Conservation (phyloP, 2,888 invertebrate genomes). For the Dugesia japonica region DNA sequence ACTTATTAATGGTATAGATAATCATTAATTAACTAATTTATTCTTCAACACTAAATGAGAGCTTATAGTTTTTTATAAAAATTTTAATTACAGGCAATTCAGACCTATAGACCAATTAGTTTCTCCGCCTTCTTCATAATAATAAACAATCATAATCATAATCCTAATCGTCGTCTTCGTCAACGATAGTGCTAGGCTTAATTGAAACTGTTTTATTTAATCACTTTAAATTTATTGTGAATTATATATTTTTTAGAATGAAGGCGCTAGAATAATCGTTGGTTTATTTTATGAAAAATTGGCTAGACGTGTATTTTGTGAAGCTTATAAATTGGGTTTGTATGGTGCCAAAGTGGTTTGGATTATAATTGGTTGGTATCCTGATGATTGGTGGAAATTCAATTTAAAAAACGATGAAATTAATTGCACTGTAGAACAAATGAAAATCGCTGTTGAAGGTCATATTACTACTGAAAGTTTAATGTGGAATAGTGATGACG, state of each 20-base stretch:
- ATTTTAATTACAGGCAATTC: too few species aligned
- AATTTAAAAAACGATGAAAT: conserved; percentile 60
- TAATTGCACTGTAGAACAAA: conserved; percentile 76
- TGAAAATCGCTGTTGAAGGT: conserved; percentile 82
- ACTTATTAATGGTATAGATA: too few species aligned
- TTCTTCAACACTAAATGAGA: too few species aligned
- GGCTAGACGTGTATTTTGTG: conserved; percentile 82
- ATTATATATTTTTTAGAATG: background rate
- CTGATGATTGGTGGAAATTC: conserved; percentile 91
- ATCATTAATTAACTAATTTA: too few species aligned
- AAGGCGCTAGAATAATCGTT: conserved; percentile 85
- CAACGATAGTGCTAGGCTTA: too few species aligned
- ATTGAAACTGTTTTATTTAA: too few species aligned
- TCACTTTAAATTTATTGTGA: too few species aligned
- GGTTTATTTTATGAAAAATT: conserved; percentile 95
- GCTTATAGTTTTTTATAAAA: too few species aligned
- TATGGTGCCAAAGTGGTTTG: conserved; percentile 91
- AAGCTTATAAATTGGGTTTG: conserved; percentile 56
- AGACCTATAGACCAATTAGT: too few species aligned
- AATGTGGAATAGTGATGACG: conserved; percentile 84
- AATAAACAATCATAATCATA: too few species aligned
- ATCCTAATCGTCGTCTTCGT: too few species aligned
- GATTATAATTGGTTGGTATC: conserved; percentile 93
- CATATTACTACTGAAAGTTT: conserved; percentile 94
- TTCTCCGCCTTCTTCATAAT: too few species aligned